A percentile compares a stretch with the other conserved stretches of the same genome.
phyloP scores from a whole-genome alignment of 1,140 invertebrate species.

The Muscidifurax raptorellus region DNA sequence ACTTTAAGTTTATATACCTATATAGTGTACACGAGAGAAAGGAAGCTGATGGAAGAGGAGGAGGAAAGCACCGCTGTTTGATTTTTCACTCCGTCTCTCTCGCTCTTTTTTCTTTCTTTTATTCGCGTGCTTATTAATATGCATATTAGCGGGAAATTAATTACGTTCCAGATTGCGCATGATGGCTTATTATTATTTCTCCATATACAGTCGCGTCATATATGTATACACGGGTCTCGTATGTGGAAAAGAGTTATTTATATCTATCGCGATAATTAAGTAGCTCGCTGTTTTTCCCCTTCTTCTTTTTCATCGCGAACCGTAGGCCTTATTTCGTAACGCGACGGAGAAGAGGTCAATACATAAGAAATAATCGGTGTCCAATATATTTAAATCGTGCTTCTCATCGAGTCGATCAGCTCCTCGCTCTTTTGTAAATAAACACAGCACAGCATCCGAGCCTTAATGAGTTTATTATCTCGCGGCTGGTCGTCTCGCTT shows the following conservation, averaged over 20 bases:
- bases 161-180: conserved; percentile 20
- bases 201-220: neutral
- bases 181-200: conserved; percentile 30
- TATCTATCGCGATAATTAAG: neutral
- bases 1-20: too few species aligned
- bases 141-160: conserved; percentile 44
- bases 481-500: neutral
- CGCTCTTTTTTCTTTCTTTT: neutral
- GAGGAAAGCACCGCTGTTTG: neutral
- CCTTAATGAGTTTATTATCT: conserved; percentile 22
- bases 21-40: neutral
- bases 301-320: too few species aligned
- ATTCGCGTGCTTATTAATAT: conserved; percentile 30
- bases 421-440: neutral
- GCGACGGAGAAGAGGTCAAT: too few species aligned
- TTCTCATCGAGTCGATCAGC: neutral
- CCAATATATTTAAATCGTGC: neutral
- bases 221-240: neutral
- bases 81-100: neutral
- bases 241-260: neutral
- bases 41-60: neutral
- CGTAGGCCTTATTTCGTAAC: too few species aligned
- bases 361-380: too few species aligned
- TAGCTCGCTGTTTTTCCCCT: neutral
- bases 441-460: neutral